Evolutionary conservation across 2,113 vertebrate species (phyloP).

Genomic region (Uria aalge): DNA sequence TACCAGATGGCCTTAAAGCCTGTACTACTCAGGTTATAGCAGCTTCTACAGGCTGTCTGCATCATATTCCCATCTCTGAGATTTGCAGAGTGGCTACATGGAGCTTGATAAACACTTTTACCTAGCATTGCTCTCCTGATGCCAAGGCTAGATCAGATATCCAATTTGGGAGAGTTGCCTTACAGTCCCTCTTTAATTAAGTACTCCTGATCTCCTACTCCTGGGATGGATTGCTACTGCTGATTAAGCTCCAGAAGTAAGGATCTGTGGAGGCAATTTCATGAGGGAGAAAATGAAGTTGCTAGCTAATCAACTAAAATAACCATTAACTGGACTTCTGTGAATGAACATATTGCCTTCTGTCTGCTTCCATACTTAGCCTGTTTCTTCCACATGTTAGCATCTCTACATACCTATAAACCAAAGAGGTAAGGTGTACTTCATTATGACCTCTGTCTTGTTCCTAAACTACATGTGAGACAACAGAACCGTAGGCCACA

Average conservation of each 20-base stretch:
- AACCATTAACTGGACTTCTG: slow-evolving; percentile 47
- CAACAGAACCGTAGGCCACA: not conserved
- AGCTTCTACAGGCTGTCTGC: slow-evolving; percentile 62
- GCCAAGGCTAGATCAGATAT: slow-evolving; percentile 67
- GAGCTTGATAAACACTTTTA: slow-evolving; percentile 65
- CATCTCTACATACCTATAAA: not conserved
- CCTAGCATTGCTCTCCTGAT: slow-evolving; percentile 64
- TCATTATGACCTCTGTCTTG: not conserved
- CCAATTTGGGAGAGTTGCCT: slow-evolving; percentile 67
- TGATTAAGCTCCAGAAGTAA: slow-evolving; percentile 67
- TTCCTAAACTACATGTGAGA: not conserved
- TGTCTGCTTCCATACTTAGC: not conserved
- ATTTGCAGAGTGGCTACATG: slow-evolving; percentile 57
- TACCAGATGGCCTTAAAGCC: slow-evolving; percentile 69
- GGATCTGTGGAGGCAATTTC: slow-evolving; percentile 63
- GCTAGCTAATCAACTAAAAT: slow-evolving; percentile 58
- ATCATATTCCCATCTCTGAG: slow-evolving; percentile 67
- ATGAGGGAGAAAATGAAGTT: slow-evolving; percentile 57
- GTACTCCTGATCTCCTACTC: slow-evolving; percentile 62
- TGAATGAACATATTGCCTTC: not conserved
- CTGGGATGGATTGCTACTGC: slow-evolving; percentile 62
- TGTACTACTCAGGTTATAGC: slow-evolving; percentile 60
- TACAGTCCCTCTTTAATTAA: slow-evolving; percentile 73
- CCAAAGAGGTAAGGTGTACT: not conserved
- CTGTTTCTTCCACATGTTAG: not conserved